A percentile compares a stretch with the other conserved stretches of the same genome.
Evolutionary conservation across 1,140 invertebrate genomes (phyloP).

Genomic region (Holotrichia oblita): DNA sequence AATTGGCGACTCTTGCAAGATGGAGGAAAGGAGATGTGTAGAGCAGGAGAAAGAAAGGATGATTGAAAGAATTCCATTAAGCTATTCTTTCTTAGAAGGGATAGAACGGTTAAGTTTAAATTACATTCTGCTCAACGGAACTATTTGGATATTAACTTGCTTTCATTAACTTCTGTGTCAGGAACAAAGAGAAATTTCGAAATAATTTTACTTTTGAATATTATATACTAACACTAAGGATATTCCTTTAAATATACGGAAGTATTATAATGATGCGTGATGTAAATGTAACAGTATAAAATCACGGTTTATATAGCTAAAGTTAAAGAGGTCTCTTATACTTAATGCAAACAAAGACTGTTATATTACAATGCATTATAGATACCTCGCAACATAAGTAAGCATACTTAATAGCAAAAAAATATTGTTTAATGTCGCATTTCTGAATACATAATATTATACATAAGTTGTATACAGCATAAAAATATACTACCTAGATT

Average conservation of each 20-base stretch:
- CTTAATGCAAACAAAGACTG: no score
- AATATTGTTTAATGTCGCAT: constrained; percentile 4
- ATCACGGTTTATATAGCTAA: no score
- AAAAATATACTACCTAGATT: constrained; percentile 18
- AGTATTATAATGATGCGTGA: no score
- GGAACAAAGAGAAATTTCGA: not conserved
- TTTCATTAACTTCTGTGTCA: not conserved
- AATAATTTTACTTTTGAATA: not conserved
- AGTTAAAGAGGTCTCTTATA: no score
- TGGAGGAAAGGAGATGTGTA: not conserved
- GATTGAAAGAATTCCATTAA: constrained; percentile 18
- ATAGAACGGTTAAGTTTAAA: not conserved
- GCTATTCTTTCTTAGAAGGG: constrained; percentile 8
- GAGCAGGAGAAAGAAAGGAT: not conserved
- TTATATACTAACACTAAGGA: no score
- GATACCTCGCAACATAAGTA: no score
- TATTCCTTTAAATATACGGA: no score
- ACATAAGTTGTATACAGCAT: not conserved
- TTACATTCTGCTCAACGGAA: not conserved
- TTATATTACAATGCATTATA: no score
- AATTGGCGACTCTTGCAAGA: not conserved
- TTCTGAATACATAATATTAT: constrained; percentile 20
- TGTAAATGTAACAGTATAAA: no score
- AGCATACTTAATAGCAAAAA: no score
- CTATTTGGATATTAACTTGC: constrained; percentile 14